Evolutionary conservation across 2,797 vertebrate genomes (phyloP), one percentile per base, ranked within the genome.

Genomic region (Premnoplex brunnescens): DNA sequence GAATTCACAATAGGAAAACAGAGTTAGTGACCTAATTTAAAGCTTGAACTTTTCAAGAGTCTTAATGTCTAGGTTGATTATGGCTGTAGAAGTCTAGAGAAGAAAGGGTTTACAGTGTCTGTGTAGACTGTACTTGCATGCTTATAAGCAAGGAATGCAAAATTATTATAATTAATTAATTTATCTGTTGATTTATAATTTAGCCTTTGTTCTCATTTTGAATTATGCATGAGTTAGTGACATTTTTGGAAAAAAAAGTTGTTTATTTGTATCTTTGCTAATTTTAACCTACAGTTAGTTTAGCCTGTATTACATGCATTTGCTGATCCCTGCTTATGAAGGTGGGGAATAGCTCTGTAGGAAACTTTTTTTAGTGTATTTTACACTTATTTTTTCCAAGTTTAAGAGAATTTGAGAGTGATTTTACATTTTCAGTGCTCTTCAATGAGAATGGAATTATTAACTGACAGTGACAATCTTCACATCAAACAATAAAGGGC

Each of bases 161-260:
- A 85, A 83, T 90, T 74, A 63, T 80, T 59, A 14, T 59, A 87
- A 83, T 58, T 90, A 91, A 89, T 94, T 84, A 58, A 73, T 91
- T 83, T 37, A 72, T 94, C 48, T 54, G 15, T 22, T 91, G 58
- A 72, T 63, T 90, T 91, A 72, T 71, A 91, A 93, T 86, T 91
- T 90, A 90, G 28, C 28, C 41, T 85, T 91, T 93, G 79, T 83
- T 95, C 36, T 95, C 43, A 73, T 73, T 92, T 87, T 90, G 67
- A 96, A 89, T 91, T 91, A 85, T 84, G 37, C 56, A 66, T 85
- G 43, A 94, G 43, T 6, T 44, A 60, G 44, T 72, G 26, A 46
- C 8, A 91, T 39, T 60, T 91, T 73, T 32, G 36, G 16, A 44
- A 68, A 73, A 92, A 89, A 82, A 34, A 14, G 34, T 11, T 19